phyloP scores from a whole-genome alignment of 1,140 invertebrate genomes.

The Listronotus oregonensis region DNA sequence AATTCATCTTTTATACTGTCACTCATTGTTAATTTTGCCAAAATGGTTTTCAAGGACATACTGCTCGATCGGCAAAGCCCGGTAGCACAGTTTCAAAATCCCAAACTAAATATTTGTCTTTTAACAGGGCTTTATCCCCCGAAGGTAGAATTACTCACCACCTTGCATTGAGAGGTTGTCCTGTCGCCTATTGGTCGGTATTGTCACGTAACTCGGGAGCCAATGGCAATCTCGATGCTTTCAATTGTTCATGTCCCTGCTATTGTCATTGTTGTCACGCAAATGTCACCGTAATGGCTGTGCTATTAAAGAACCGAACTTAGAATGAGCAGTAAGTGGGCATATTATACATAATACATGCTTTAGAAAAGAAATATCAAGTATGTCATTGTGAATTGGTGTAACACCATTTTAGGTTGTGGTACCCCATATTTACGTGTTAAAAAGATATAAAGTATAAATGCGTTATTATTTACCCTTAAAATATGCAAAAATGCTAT shows the following conservation, averaged over 20 bases:
- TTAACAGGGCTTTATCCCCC: slow-evolving; percentile 18
- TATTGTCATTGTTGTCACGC: slow-evolving; percentile 49
- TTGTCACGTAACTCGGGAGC: slow-evolving; percentile 43
- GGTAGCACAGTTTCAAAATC: slow-evolving; percentile 21
- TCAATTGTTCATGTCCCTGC: slow-evolving; percentile 42
- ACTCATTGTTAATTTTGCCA: slow-evolving; percentile 44
- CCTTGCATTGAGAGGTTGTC: slow-evolving; percentile 21
- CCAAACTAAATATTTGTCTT: slow-evolving; percentile 37
- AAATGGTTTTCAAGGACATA: slow-evolving; percentile 35
- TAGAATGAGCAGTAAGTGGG: not conserved
- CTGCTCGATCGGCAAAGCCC: not conserved
- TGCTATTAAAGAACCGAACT: slow-evolving; percentile 14
- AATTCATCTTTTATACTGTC: slow-evolving; percentile 46
- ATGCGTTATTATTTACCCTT: no score
- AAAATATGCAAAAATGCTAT: no score
- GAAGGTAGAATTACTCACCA: slow-evolving; percentile 28
- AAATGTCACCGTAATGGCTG: slow-evolving; percentile 41
- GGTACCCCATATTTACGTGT: no score
- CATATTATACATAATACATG: no score
- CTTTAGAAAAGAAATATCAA: no score
- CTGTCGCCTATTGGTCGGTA: slow-evolving; percentile 44
- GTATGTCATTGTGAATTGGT: no score
- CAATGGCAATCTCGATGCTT: slow-evolving; percentile 36
- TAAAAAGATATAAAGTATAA: no score
- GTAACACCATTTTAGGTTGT: no score